Conservation (phyloP, 2,113 vertebrate genomes). For the Elephas maximus region DNA sequence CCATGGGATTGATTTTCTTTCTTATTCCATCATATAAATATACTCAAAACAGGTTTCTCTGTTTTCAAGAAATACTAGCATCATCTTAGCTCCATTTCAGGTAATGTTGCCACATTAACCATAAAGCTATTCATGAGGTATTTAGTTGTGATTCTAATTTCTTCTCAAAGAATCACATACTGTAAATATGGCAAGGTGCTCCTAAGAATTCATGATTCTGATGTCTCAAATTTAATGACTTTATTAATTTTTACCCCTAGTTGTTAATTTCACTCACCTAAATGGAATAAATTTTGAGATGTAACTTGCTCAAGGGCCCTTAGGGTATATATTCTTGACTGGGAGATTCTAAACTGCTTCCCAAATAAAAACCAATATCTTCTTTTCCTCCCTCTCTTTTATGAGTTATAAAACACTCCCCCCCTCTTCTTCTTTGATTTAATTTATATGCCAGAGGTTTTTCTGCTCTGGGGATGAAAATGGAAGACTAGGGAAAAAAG, state of each 20-base stretch:
- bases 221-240: slow-evolving; percentile 82
- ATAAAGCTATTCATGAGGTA: slow-evolving; percentile 75
- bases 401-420: slow-evolving; percentile 78
- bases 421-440: slow-evolving; percentile 84
- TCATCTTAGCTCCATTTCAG: slow-evolving; percentile 77
- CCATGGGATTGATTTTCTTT: slow-evolving; percentile 64
- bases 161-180: slow-evolving; percentile 62
- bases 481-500: slow-evolving; percentile 84
- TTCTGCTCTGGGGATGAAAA: slow-evolving; percentile 86
- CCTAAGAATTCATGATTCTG: slow-evolving; percentile 35
- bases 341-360: slow-evolving; percentile 77
- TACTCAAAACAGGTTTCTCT: slow-evolving; percentile 71
- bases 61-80: slow-evolving; percentile 80
- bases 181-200: slow-evolving; percentile 1
- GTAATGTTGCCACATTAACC: slow-evolving; percentile 76
- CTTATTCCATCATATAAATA: slow-evolving; percentile 76
- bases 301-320: slow-evolving; percentile 57
- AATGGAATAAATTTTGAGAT: slow-evolving; percentile 79
- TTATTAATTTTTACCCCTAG: slow-evolving; percentile 82
- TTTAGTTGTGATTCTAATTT: slow-evolving; percentile 83
- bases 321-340: neutral
- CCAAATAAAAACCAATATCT: slow-evolving; percentile 77
- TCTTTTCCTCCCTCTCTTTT: slow-evolving; percentile 56
- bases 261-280: slow-evolving; percentile 83
- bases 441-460: slow-evolving; percentile 86